Conservation (phyloP, 2,888 invertebrate species). For the Clivina fossor region DNA sequence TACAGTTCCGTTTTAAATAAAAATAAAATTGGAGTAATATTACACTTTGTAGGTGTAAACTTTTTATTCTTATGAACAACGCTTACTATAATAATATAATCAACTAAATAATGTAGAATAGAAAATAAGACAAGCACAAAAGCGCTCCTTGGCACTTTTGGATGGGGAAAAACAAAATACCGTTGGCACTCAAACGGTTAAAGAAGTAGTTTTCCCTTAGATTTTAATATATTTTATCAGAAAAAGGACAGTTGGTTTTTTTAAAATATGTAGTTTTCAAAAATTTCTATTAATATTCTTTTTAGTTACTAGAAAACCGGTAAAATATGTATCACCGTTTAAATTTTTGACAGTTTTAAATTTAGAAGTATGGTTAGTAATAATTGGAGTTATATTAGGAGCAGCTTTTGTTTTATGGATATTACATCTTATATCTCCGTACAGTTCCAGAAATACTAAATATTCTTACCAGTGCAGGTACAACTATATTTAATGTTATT, state of each 20-base stretch:
- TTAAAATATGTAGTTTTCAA: slow-evolving; percentile 4
- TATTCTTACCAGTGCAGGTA: slow-evolving; percentile 77
- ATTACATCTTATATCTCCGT: slow-evolving; percentile 86
- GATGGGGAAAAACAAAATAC: too few relatives aligned
- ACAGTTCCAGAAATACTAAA: slow-evolving; percentile 81
- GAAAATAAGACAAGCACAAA: too few relatives aligned
- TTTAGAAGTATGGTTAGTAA: slow-evolving; percentile 86
- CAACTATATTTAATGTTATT: neutral
- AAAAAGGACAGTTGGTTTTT: neutral
- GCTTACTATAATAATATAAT: too few relatives aligned
- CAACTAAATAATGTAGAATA: too few relatives aligned
- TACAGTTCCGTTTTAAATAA: too few relatives aligned
- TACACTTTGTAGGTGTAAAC: too few relatives aligned
- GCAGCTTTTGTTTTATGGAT: slow-evolving; percentile 89
- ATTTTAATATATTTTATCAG: neutral
- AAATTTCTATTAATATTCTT: too few relatives aligned
- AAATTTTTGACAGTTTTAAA: slow-evolving; percentile 91
- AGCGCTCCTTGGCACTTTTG: too few relatives aligned
- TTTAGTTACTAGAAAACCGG: slow-evolving; percentile 80
- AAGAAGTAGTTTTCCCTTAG: slow-evolving; percentile 7
- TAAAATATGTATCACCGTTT: slow-evolving; percentile 79
- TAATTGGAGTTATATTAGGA: slow-evolving; percentile 76
- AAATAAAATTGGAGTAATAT: too few relatives aligned
- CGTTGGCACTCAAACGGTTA: too few relatives aligned
- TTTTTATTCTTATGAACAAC: too few relatives aligned